Base-by-base conservation (phyloP, 2,888 invertebrate genomes). In the Chrysolina haemoptera region DNA sequence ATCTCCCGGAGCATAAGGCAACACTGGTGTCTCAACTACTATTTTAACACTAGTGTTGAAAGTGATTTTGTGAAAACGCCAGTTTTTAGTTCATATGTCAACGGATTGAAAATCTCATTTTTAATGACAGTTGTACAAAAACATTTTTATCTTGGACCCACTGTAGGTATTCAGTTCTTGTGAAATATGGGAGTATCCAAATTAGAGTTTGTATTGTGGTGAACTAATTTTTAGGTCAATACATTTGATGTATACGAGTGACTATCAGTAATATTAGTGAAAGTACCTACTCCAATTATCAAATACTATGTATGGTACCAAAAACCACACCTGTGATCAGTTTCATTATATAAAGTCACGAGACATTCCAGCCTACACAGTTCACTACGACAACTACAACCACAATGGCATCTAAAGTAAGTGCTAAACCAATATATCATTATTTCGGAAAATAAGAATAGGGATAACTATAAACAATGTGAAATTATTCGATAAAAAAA, bases 381-480 rank as follows among this genome's bases (percentile, higher is more conserved):
- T 53, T 53, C 53, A 53, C 9, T 18, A 10, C 35, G 50, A 50
- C 27, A 6, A 73, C 77, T 78, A 71, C 74, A 79, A 75, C 68
- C 71, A 68, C 72, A 64, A 79, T 79, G 87, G 74, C 88, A 88
- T 75, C 69, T 65, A 78, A 78, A 79, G 79, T 79, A 70, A 75
- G 79, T 78, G 18, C 20, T 20, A 11, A 20, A 11, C 20, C 14
- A 12, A 53, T 20, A 11, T 53, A 6, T 35, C 35, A 35, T 53
- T 11, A 3, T 20, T n/a, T 16, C 10, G 16, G 16, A 48, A 16
- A 6, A 16, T n/a, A 16, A 8, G 16, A 62, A 10, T n/a, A 62
- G 40, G 12, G 40, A 35, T 35, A 35, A 35, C 35, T 4, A 35
- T 35, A 8, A 6, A 35, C 8, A 35, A 3, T 35, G 35, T 35